Percentiles rank a stretch among this genome's conserved stretches.
Evolutionary conservation across 2,888 invertebrate species (phyloP).

Genomic region (Aphrophora alni): DNA sequence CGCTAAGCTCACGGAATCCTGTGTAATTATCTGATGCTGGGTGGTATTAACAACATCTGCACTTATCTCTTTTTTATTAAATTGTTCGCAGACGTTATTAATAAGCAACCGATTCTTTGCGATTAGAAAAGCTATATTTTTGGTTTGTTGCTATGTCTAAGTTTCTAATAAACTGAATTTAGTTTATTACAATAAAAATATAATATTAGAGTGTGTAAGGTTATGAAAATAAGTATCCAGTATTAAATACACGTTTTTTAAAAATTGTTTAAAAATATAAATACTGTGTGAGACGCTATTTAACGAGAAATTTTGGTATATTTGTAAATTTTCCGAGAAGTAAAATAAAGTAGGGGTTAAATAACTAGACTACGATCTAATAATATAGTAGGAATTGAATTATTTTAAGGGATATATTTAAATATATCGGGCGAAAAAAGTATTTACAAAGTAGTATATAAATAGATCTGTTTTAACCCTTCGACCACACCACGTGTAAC

Average conservation of each 20-base stretch:
- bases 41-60: neutral
- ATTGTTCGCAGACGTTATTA: neutral
- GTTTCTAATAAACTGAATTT: no score
- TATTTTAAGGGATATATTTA: no score
- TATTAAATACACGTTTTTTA: neutral
- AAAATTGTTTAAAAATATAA: neutral
- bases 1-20: neutral
- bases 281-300: neutral
- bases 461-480: no score
- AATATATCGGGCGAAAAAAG: no score
- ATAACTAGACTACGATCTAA: no score
- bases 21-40: neutral
- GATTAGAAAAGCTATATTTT: neutral
- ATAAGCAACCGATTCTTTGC: neutral
- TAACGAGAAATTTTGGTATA: neutral
- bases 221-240: neutral
- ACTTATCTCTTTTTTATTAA: slow-evolving; percentile 6
- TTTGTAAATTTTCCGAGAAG: no score
- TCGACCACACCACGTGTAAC: no score
- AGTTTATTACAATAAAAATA: neutral
- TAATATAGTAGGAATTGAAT: no score
- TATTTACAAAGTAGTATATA: no score
- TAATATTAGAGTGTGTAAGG: neutral
- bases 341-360: no score
- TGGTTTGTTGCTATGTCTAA: no score